phyloP scores from a whole-genome alignment of 2,888 invertebrate species.

The Pheosia gnoma region DNA sequence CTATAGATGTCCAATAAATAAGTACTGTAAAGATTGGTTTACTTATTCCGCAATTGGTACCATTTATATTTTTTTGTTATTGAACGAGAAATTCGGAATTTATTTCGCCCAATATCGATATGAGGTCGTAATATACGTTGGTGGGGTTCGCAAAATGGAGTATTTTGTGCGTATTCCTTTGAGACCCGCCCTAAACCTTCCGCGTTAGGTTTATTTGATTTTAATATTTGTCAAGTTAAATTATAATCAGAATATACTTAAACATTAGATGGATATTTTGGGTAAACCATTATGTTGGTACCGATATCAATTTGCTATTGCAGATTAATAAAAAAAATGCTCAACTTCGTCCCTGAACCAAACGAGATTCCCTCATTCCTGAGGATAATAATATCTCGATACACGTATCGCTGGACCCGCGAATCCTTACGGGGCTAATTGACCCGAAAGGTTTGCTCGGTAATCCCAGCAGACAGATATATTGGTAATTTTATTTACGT shows the following conservation, averaged over 20 bases:
- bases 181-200: slow-evolving; percentile 32
- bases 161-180: slow-evolving; percentile 20
- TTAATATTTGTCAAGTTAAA: slow-evolving; percentile 12
- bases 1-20: neutral
- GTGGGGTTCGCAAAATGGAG: slow-evolving; percentile 27
- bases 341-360: neutral
- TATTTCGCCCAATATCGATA: slow-evolving; percentile 17
- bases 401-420: slow-evolving; percentile 8
- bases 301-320: neutral
- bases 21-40: slow-evolving; percentile 19
- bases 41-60: slow-evolving; percentile 31
- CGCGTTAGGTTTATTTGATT: slow-evolving; percentile 15
- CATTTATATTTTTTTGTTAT: slow-evolving; percentile 23
- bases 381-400: slow-evolving; percentile 9
- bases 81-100: slow-evolving; percentile 12
- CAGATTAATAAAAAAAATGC: no score
- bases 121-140: slow-evolving; percentile 32
- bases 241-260: neutral
- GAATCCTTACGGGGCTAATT: slow-evolving; percentile 28
- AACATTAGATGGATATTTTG: neutral
- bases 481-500: slow-evolving; percentile 36
- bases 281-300: neutral
- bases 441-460: slow-evolving; percentile 19
- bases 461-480: slow-evolving; percentile 28
- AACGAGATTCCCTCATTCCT: neutral